Evolutionary conservation across 64 coral and sea anemone genomes (phyloP).

Genomic region (Platygyra sinensis): DNA sequence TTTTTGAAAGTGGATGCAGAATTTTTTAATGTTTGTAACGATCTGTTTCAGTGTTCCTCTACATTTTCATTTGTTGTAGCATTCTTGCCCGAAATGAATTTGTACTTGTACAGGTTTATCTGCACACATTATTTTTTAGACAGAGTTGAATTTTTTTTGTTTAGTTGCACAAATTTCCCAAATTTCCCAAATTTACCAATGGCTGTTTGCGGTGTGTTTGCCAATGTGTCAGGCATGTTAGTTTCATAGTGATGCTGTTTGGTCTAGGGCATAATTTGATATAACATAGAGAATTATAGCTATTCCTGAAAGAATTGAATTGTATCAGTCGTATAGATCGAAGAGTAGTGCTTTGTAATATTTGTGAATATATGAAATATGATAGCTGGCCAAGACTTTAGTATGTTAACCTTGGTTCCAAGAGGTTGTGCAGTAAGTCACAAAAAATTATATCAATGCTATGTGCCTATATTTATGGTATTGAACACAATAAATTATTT

Average conservation of each 20-base stretch:
- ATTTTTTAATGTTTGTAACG: background rate
- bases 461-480: conserved; percentile 50
- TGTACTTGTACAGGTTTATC: conserved; percentile 18
- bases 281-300: conserved; percentile 8
- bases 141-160: background rate
- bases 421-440: background rate
- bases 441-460: conserved; percentile 44
- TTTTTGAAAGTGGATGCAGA: background rate
- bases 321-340: conserved; percentile 7
- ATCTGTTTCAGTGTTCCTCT: background rate
- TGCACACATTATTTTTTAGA: conserved; percentile 35
- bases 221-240: background rate
- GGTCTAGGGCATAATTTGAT: background rate
- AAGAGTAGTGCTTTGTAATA: conserved; percentile 31
- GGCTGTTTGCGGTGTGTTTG: background rate
- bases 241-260: background rate
- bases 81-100: conserved; percentile 19
- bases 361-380: conserved; percentile 20
- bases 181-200: background rate
- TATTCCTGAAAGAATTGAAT: conserved; percentile 12
- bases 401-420: conserved; percentile 12
- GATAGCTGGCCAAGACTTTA: conserved; percentile 18
- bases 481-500: conserved; percentile 56
- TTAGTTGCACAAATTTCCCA: background rate
- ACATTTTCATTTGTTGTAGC: background rate